These are phyloP conservation scores for Danio kyathit DNA, from an alignment of 2,797 vertebrate species.

Conservation along the genomic window DNA sequence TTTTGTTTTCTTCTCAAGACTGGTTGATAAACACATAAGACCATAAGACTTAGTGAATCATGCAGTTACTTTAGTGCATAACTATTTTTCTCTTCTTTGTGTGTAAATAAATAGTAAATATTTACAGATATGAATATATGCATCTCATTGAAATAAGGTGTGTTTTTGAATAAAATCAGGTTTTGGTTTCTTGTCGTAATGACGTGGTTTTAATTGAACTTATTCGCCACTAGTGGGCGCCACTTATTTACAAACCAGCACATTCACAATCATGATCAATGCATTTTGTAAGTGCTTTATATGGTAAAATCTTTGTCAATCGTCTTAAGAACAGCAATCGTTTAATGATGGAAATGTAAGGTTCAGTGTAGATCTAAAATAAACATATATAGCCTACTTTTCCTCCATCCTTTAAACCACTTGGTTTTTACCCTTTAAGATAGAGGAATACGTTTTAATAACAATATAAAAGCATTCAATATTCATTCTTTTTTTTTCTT, in stretches of 20 bases:
- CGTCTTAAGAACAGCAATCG: no score
- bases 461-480: no score
- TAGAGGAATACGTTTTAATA: no score
- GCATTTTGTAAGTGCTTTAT: no score
- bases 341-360: no score
- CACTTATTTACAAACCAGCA: neutral
- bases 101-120: conserved; percentile 73
- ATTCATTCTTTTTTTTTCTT: no score
- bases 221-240: conserved; percentile 62
- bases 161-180: conserved; percentile 76
- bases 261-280: neutral
- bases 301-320: no score
- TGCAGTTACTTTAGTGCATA: conserved; percentile 43
- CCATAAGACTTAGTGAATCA: conserved; percentile 28
- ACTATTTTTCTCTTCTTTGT: conserved; percentile 58
- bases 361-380: no score
- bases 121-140: conserved; percentile 76
- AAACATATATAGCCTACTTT: no score
- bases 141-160: conserved; percentile 74
- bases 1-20: conserved; percentile 14
- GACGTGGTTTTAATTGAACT: neutral
- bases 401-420: no score
- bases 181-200: conserved; percentile 58
- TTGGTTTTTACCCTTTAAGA: no score
- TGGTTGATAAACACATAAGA: conserved; percentile 27